Evolutionary conservation across 2,888 invertebrate genomes (phyloP).

Genomic region (Dolichomitus sp.): DNA sequence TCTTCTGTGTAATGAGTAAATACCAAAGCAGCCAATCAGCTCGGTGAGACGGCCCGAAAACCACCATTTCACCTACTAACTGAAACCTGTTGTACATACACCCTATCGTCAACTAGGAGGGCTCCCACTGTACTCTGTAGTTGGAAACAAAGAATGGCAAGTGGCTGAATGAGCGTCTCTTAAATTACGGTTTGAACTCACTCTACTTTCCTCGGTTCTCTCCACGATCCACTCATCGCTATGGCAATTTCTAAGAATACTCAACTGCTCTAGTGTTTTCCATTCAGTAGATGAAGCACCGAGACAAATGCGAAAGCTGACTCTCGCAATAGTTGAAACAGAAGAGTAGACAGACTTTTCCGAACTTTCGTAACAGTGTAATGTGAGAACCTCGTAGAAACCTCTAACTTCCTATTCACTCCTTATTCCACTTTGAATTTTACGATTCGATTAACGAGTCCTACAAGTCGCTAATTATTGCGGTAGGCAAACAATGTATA

Average conservation of each 20-base stretch:
- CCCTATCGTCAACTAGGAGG: slow-evolving; percentile 1
- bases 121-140: slow-evolving; percentile 26
- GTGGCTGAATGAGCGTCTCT: slow-evolving; percentile 21
- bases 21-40: slow-evolving; percentile 11
- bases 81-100: neutral
- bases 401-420: neutral
- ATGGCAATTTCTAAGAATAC: slow-evolving; percentile 22
- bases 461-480: slow-evolving; percentile 31
- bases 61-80: neutral
- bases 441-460: neutral
- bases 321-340: slow-evolving; percentile 68
- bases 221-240: neutral
- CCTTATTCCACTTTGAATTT: slow-evolving; percentile 19
- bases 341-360: slow-evolving; percentile 36
- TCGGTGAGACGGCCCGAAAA: neutral
- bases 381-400: slow-evolving; percentile 14
- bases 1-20: slow-evolving; percentile 12
- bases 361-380: slow-evolving; percentile 50
- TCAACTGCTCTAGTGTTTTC: slow-evolving; percentile 22
- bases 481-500: neutral
- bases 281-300: neutral
- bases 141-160: slow-evolving; percentile 52
- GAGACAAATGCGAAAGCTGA: neutral
- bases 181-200: slow-evolving; percentile 23
- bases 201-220: slow-evolving; percentile 8